Evolutionary conservation across 2,113 vertebrate genomes (phyloP).

Genomic region (Pelecanus crispus): DNA sequence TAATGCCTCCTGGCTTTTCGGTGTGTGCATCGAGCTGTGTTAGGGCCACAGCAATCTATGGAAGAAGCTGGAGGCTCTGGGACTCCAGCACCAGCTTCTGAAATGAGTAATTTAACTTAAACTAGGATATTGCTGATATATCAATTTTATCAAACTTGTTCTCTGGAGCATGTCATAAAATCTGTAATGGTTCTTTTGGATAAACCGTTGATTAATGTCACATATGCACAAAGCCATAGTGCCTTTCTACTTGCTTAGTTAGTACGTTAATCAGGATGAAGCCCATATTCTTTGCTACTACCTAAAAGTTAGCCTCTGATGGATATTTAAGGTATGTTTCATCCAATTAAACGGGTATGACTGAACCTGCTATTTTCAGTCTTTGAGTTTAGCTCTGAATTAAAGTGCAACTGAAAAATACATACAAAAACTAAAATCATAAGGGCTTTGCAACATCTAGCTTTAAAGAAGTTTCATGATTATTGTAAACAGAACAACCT

Average conservation of each 20-base stretch:
- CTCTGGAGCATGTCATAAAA: neutral
- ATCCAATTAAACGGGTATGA: neutral
- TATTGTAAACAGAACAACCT: neutral
- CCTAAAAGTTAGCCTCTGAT: neutral
- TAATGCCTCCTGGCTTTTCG: neutral
- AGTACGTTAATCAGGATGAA: neutral
- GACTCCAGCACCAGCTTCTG: neutral
- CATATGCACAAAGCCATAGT: neutral
- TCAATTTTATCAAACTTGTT: neutral
- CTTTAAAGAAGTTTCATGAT: neutral
- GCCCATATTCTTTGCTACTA: neutral
- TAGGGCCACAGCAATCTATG: neutral
- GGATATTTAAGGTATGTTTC: neutral
- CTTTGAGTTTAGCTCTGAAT: neutral
- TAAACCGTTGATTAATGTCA: neutral
- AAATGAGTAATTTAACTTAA: neutral
- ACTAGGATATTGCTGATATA: neutral
- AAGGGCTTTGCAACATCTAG: neutral
- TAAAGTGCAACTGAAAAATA: neutral
- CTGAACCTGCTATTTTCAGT: neutral
- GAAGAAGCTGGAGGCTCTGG: neutral
- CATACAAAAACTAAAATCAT: neutral
- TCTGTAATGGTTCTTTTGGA: neutral
- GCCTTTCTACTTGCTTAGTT: neutral
- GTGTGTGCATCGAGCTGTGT: neutral